phyloP scores from a whole-genome alignment of 2,797 vertebrate genomes.

The Thripadectes ignobilis region DNA sequence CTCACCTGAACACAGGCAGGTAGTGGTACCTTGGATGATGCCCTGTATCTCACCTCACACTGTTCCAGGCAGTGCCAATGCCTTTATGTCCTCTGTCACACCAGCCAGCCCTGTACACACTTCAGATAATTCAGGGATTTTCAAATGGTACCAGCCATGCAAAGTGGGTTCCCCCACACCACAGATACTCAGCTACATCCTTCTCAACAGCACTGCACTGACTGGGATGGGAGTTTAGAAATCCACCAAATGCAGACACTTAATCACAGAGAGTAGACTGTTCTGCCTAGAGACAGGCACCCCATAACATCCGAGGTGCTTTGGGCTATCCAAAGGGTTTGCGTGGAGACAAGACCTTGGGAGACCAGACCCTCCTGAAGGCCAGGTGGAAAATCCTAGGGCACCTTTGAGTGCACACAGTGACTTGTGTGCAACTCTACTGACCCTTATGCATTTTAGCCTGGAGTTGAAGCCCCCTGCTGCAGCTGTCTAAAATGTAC shows the following conservation, averaged over 20 bases:
- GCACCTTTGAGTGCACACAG: neutral
- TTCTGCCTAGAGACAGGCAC: neutral
- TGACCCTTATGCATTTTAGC: neutral
- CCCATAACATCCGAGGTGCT: neutral
- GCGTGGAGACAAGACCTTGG: neutral
- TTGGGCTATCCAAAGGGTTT: neutral
- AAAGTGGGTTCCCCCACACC: neutral
- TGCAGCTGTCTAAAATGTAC: neutral
- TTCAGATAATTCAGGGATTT: neutral
- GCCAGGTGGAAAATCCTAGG: neutral
- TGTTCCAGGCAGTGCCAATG: neutral
- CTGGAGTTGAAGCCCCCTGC: neutral
- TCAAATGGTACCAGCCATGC: neutral
- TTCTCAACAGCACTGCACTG: neutral
- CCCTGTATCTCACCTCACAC: neutral
- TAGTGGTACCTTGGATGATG: neutral
- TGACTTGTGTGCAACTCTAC: neutral
- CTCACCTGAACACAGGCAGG: neutral
- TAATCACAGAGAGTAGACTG: neutral
- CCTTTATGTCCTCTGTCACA: neutral
- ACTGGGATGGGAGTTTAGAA: neutral
- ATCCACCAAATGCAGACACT: neutral
- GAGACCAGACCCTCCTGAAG: neutral
- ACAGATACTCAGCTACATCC: neutral
- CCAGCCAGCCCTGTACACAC: neutral